phyloP scores from a whole-genome alignment of 2,888 invertebrate species.

The Carterocephalus palaemon region DNA sequence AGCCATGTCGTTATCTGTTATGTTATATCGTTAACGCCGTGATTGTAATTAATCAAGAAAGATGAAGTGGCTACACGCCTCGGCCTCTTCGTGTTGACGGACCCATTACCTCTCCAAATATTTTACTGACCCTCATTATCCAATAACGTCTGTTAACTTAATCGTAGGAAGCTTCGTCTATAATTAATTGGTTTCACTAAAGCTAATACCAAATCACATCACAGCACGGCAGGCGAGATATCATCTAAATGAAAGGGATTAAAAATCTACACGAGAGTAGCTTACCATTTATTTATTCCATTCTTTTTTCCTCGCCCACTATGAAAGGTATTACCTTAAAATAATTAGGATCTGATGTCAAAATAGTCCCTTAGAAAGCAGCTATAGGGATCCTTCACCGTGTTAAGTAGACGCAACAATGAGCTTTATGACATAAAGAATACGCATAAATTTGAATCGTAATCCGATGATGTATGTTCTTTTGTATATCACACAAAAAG shows the following conservation, averaged over 20 bases:
- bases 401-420: constrained; percentile 64
- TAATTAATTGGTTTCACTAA: constrained; percentile 25
- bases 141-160: constrained; percentile 26
- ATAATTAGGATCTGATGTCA: constrained; percentile 73
- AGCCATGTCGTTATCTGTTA: constrained; percentile 9
- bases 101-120: constrained; percentile 25
- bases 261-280: constrained; percentile 43
- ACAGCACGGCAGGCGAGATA: constrained; percentile 35
- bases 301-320: constrained; percentile 41
- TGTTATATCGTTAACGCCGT: constrained; percentile 13
- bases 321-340: constrained; percentile 65
- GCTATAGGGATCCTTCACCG: constrained; percentile 50
- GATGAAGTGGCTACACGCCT: constrained; percentile 22
- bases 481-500: constrained; percentile 55
- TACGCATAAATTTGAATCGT: constrained; percentile 67
- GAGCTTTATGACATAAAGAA: constrained; percentile 55
- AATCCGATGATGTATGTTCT: constrained; percentile 69
- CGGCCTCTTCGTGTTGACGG: constrained; percentile 22
- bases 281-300: constrained; percentile 45
- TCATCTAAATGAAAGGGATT: constrained; percentile 50
- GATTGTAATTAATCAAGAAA: constrained; percentile 21
- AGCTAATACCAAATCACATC: constrained; percentile 27
- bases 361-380: constrained; percentile 59
- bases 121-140: constrained; percentile 25
- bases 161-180: constrained; percentile 24